A percentile compares a stretch with the other conserved stretches of the same genome.
phyloP scores from a whole-genome alignment of 1,140 invertebrate genomes.

The Brachionus calyciflorus region DNA sequence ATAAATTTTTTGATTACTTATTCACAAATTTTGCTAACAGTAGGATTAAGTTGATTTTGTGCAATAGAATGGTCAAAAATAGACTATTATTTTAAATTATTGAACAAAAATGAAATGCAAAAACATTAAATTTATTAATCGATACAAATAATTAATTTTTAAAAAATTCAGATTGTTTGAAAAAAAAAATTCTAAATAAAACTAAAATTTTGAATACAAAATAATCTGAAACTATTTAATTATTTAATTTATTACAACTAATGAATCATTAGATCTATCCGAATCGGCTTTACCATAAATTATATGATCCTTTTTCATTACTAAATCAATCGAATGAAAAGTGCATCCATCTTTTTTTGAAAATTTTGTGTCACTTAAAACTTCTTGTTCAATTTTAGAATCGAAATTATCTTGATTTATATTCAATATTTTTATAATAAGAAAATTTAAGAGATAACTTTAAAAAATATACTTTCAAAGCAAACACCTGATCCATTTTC shows the following conservation, averaged over 20 bases:
- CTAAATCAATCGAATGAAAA: conserved; percentile 32
- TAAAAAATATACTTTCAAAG: conserved; percentile 4
- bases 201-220: background rate
- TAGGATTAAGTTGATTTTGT: too few relatives aligned
- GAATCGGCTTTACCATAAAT: conserved; percentile 4
- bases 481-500: background rate
- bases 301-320: conserved; percentile 46
- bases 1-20: too few relatives aligned
- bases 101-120: too few relatives aligned
- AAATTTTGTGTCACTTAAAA: conserved; percentile 14
- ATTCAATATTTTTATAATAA: background rate
- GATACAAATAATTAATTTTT: too few relatives aligned
- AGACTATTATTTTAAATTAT: too few relatives aligned
- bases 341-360: background rate
- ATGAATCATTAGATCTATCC: background rate
- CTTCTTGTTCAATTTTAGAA: background rate
- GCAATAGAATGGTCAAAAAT: too few relatives aligned
- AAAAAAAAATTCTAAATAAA: background rate
- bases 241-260: conserved; percentile 30
- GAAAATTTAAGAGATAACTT: background rate
- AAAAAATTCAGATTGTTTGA: background rate
- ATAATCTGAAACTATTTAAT: background rate
- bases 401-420: conserved; percentile 17
- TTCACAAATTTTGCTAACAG: too few relatives aligned
- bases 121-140: too few relatives aligned